Evolutionary conservation across 2,113 vertebrate species (phyloP), one percentile per base, ranked within the genome.

Genomic region (Syngnathus scovelli): DNA sequence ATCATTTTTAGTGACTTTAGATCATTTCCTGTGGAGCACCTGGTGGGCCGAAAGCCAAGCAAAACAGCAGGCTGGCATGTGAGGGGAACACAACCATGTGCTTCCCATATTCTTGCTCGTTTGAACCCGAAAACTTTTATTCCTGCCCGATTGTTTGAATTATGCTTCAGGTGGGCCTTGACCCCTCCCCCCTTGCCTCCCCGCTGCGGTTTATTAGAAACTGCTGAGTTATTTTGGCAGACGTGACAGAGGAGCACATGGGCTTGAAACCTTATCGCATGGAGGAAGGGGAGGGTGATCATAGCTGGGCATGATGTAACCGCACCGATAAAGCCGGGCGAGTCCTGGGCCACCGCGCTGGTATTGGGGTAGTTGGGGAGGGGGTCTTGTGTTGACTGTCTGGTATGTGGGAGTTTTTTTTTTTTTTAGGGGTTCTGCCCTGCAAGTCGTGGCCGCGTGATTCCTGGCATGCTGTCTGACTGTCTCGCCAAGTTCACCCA

Each of bases 171-270:
- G 48, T 59, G 49, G 63, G 55, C 27, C 23, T 6, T 7, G 27
- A 16, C 27, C 12, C 4, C 55, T 5, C 13, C 23, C 23, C 11
- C 23, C 3, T 23, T 6, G 12, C 55, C 10, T 55, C 27, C 6
- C 55, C 27, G 55, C 55, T 1, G 15, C 27, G 12, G 55, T 36
- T 87, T 85, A 86, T 86, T 83, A 67, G 80, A 88, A 90, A 86
- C 80, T 86, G 83, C 72, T 86, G 88, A 87, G 85, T 90, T 89
- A 90, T 90, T 88, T 88, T 89, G 89, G 89, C 87, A 87, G 84
- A 80, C 77, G 58, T 83, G 70, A 83, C 78, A 77, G 19, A 39
- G 77, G 72, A 85, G 85, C 90, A 86, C 84, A 83, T 90, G 89
- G 83, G 82, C 82, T 81, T 81, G 83, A 90, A 90, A 89, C 83